Conservation (phyloP, 2,113 vertebrate species). For the Varanus komodoensis region DNA sequence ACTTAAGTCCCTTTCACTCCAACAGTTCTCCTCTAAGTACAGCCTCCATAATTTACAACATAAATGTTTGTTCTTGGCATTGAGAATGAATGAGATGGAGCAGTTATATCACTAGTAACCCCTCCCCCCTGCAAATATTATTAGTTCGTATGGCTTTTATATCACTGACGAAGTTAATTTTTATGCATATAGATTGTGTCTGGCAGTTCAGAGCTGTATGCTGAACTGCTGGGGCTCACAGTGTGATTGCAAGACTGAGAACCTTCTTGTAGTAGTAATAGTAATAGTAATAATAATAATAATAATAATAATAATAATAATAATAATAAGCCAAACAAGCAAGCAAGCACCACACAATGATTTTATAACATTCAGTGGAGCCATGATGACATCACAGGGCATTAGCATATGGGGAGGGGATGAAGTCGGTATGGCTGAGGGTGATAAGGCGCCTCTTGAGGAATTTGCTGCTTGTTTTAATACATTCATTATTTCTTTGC, state of each 20-base stretch:
- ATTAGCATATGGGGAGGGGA: slow-evolving; percentile 80
- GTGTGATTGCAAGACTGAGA: slow-evolving; percentile 24
- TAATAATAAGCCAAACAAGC: too few species aligned
- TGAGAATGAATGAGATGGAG: background rate
- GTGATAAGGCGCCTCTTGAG: slow-evolving; percentile 82
- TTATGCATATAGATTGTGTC: too few species aligned
- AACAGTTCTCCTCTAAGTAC: background rate
- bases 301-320: too few species aligned
- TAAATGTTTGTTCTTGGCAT: background rate
- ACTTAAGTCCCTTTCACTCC: too few species aligned
- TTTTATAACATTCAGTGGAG: slow-evolving; percentile 73
- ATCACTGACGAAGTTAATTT: background rate
- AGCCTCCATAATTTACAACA: background rate
- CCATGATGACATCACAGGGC: slow-evolving; percentile 77
- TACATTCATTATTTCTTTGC: slow-evolving; percentile 82
- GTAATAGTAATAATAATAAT: too few species aligned
- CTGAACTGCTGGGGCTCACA: background rate
- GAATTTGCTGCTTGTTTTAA: slow-evolving; percentile 81
- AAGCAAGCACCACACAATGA: slow-evolving; percentile 54
- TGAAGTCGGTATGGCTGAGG: slow-evolving; percentile 75
- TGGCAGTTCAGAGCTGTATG: background rate
- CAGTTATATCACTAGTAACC: background rate
- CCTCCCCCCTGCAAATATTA: background rate
- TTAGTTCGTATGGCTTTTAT: background rate
- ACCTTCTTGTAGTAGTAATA: slow-evolving; percentile 46